Conservation (phyloP, 2,888 invertebrate species). For the Pterobdella sp. region DNA sequence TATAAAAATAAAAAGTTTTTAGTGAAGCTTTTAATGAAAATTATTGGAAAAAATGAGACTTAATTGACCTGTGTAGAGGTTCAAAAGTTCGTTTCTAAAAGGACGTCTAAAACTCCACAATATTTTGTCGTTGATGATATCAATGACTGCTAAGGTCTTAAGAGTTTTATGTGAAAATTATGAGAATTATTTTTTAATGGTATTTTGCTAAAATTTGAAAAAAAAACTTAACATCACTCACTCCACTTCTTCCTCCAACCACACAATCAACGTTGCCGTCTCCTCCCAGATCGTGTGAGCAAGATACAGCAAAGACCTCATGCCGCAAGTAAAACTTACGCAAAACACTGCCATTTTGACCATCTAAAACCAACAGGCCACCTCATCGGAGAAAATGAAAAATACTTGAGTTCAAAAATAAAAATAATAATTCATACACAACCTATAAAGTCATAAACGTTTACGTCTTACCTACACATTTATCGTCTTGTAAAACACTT, state of each 20-base stretch:
- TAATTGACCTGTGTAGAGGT: too few relatives aligned
- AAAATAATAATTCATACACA: too few relatives aligned
- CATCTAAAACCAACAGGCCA: conserved; percentile 5
- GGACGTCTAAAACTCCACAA: not conserved
- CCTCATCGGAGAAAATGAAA: not conserved
- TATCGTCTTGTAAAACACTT: too few relatives aligned
- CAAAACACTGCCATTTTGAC: not conserved
- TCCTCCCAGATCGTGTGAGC: not conserved
- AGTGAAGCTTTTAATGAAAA: not conserved
- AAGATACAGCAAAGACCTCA: conserved; percentile 2
- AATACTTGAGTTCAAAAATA: too few relatives aligned
- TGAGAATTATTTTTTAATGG: too few relatives aligned
- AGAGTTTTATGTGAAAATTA: not conserved
- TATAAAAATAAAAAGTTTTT: not conserved
- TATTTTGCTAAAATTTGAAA: too few relatives aligned
- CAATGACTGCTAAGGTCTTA: conserved; percentile 6
- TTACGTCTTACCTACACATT: too few relatives aligned
- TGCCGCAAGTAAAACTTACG: not conserved
- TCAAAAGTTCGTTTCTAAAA: not conserved
- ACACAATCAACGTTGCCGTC: conserved; percentile 3
- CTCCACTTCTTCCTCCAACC: not conserved
- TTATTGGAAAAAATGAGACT: too few relatives aligned
- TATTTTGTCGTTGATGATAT: not conserved
- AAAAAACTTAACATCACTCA: too few relatives aligned
- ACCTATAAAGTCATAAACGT: too few relatives aligned